These are phyloP conservation scores for Dicerorhinus sumatrensis DNA, from an alignment of 2,113 vertebrate species.

Conservation along the genomic window DNA sequence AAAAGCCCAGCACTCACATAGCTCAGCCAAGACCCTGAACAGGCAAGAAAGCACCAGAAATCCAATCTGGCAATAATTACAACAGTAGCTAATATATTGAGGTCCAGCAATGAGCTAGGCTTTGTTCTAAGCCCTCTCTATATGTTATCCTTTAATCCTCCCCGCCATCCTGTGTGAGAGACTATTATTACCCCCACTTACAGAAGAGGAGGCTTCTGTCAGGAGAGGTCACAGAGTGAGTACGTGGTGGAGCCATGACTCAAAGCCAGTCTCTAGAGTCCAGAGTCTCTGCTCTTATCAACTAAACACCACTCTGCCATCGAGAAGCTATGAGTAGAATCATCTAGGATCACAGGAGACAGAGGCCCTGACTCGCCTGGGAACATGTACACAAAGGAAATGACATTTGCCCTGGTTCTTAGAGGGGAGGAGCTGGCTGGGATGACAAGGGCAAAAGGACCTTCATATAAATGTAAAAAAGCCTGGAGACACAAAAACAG, in stretches of 20 bases:
- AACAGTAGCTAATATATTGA: background rate
- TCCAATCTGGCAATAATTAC: background rate
- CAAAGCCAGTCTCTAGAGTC: background rate
- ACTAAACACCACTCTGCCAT: background rate
- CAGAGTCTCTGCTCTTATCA: background rate
- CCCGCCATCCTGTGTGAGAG: background rate
- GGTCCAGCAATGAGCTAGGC: background rate
- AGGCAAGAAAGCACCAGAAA: background rate
- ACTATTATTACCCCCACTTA: background rate
- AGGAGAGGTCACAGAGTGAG: background rate
- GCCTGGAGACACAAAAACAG: background rate
- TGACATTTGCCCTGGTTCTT: conserved; percentile 57
- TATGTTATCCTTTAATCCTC: background rate
- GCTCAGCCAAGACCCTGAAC: background rate
- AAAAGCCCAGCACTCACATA: background rate
- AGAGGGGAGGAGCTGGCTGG: background rate
- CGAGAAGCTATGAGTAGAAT: background rate
- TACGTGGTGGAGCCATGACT: background rate
- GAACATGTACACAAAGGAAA: conserved; percentile 65
- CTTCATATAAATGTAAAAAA: background rate
- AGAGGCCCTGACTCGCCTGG: background rate
- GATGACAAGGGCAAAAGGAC: background rate
- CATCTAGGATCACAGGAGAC: background rate
- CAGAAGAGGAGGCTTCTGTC: background rate
- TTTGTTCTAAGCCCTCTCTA: background rate